Evolutionary conservation across 2,888 invertebrate genomes (phyloP), one percentile per base, ranked within the genome.

Genomic region (Cinara cedri): DNA sequence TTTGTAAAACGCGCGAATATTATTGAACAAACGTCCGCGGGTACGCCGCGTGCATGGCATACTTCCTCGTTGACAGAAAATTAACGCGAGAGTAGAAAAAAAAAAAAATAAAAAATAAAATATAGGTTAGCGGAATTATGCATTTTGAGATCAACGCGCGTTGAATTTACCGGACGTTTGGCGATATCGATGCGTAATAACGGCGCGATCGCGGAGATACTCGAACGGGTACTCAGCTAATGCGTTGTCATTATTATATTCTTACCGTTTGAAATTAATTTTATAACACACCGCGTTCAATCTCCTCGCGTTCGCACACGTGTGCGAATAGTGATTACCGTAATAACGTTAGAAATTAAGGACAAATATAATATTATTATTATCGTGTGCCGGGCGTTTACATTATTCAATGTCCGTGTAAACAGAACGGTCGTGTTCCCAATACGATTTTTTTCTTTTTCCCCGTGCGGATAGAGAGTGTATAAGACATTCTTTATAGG

Each of bases 261-360:
- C n/a, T 34, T 34, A 4, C 34, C 34, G 6, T 34, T 60, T 14
- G 24, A 24, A 57, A 57, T 6, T 57, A 13, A 57, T 24, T 24
- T 14, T 13, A 51, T 51, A 51, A n/a, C n/a, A n/a, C n/a, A n/a
- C 14, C 13, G 0, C 8, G 14, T 26, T 9, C 14, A n/a, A 60
- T 26, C 14, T 60, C 26, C 57, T 24, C 26, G 34, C 1, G 46
- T n/a, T n/a, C n/a, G 11, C 16, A 14, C 21, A 13, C 10, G 16
- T 11, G n/a, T n/a, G n/a, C n/a, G 6, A 57, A 71, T 57, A 24
- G 57, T 65, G 11, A 46, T 65, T 44, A 42, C n/a, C 19, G 42
- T 63, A 51, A 66, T 26, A 51, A 49, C 44, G 57, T 57, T 57
- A 57, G 55, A 71, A 57, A 57, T 71, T 71, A 71, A 71, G 57